phyloP scores from a whole-genome alignment of 2,797 vertebrate species.

The Amniataba percoides region DNA sequence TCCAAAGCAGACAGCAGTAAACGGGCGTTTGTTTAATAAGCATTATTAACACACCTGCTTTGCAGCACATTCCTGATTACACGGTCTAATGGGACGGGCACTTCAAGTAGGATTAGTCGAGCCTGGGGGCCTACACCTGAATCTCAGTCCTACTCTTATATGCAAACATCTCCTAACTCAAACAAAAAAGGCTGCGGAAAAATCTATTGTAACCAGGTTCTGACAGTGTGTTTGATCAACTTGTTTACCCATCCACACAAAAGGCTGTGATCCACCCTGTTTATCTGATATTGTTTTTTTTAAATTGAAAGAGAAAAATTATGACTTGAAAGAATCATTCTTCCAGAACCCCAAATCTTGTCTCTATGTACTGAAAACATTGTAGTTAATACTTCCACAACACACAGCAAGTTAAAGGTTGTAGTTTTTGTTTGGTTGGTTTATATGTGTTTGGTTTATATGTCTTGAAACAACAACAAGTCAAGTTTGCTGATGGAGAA shows the following conservation, averaged over 20 bases:
- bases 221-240: constrained; percentile 41
- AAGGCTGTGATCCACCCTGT: constrained; percentile 32
- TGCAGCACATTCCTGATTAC: constrained; percentile 86
- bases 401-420: neutral
- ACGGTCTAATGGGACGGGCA: constrained; percentile 80
- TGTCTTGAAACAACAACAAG: neutral
- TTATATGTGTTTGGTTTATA: neutral
- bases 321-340: constrained; percentile 19
- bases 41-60: constrained; percentile 85
- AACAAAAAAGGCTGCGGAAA: constrained; percentile 45
- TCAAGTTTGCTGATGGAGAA: neutral
- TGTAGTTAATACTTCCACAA: neutral
- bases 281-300: constrained; percentile 12
- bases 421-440: neutral
- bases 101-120: constrained; percentile 78
- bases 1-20: constrained; percentile 86
- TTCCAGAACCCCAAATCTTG: constrained; percentile 13
- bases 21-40: constrained; percentile 79
- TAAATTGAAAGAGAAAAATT: constrained; percentile 15
- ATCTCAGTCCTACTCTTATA: constrained; percentile 58
- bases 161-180: constrained; percentile 58
- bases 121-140: constrained; percentile 92
- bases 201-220: constrained; percentile 34
- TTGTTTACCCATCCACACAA: constrained; percentile 31
- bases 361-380: constrained; percentile 3